These are phyloP conservation scores for Eulemur rubriventer DNA, from an alignment of 2,797 vertebrate species.

Conservation along the genomic window DNA sequence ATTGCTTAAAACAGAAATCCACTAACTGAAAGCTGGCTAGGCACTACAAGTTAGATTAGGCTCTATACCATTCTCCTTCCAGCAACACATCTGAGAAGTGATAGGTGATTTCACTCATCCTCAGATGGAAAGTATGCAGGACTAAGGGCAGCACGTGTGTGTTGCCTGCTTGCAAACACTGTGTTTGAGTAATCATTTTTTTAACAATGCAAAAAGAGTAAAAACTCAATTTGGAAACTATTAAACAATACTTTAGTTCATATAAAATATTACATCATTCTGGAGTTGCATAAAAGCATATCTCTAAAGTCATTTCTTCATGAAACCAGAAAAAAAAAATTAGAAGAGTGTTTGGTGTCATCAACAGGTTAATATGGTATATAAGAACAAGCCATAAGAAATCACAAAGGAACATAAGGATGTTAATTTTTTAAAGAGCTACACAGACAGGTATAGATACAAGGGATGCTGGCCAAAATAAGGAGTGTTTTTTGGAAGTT, in stretches of 20 bases:
- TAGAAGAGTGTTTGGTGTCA: background rate
- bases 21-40: background rate
- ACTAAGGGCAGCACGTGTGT: background rate
- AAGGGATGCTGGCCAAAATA: background rate
- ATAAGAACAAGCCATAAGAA: background rate
- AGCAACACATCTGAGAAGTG: background rate
- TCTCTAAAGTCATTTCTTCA: background rate
- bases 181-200: background rate
- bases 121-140: background rate
- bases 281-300: background rate
- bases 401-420: background rate
- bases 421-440: background rate
- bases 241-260: background rate
- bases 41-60: background rate
- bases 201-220: background rate
- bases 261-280: background rate
- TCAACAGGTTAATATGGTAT: background rate
- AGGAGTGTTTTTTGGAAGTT: background rate
- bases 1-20: background rate
- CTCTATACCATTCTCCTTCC: background rate
- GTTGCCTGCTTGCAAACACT: background rate
- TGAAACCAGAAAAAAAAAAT: background rate
- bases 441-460: background rate
- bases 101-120: background rate
- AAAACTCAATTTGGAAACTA: background rate